Percentiles rank a stretch among this genome's conserved stretches.
These are phyloP conservation scores for Stenichneumon culpator DNA, from an alignment of 2,888 invertebrate species.

Conservation along the genomic window DNA sequence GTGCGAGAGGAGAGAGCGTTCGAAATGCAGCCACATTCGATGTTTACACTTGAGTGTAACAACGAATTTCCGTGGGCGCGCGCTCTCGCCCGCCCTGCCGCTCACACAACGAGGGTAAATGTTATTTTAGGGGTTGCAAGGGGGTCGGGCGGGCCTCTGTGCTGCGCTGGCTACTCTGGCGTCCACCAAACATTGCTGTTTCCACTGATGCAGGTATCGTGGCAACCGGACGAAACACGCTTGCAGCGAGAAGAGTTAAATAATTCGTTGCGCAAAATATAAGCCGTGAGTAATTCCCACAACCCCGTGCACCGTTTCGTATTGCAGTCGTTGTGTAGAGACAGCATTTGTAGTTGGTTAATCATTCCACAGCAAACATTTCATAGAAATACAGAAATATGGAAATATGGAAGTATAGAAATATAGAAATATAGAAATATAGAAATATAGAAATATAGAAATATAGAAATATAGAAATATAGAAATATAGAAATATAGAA, in stretches of 20 bases:
- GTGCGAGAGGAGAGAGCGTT: constrained; percentile 9
- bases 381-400: background rate
- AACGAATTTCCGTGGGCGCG: constrained; percentile 43
- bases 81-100: background rate
- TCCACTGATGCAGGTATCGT: constrained; percentile 9
- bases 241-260: constrained; percentile 14
- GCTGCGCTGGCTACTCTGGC: constrained; percentile 19
- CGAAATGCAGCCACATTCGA: constrained; percentile 52
- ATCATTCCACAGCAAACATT: background rate
- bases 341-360: background rate
- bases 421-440: background rate
- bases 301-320: background rate
- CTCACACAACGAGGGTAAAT: constrained; percentile 31
- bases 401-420: background rate
- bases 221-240: background rate
- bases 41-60: constrained; percentile 56
- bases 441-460: background rate
- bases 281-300: background rate
- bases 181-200: constrained; percentile 31
- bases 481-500: background rate
- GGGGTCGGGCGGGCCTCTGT: background rate
- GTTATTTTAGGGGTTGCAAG: constrained; percentile 26
- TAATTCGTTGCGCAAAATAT: constrained; percentile 12
- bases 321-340: background rate
- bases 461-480: background rate